Conservation (phyloP, 2,797 vertebrate species). For the Menidia menidia region DNA sequence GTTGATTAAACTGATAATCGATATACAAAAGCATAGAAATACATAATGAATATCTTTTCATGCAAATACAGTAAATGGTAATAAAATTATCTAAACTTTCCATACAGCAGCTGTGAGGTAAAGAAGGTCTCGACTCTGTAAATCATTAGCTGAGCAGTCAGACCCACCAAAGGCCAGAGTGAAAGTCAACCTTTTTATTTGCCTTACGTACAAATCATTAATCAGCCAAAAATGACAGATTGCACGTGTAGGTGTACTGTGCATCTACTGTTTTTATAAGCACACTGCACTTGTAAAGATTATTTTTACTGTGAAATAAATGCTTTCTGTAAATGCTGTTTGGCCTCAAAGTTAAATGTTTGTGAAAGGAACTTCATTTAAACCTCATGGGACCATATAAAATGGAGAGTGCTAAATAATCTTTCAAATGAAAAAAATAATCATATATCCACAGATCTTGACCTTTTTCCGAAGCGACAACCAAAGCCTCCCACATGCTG, state of each 20-base stretch:
- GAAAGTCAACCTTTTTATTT: background rate
- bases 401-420: background rate
- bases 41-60: background rate
- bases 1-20: too few species aligned
- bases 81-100: background rate
- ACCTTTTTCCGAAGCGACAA: background rate
- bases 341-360: too few species aligned
- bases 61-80: background rate
- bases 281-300: too few species aligned
- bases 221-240: constrained; percentile 24
- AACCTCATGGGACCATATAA: constrained; percentile 13
- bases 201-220: constrained; percentile 24
- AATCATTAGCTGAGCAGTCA: constrained; percentile 15
- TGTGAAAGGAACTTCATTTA: too few species aligned
- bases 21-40: constrained; percentile 1
- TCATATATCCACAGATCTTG: background rate
- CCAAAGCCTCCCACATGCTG: background rate
- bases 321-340: too few species aligned
- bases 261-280: too few species aligned
- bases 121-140: constrained; percentile 18
- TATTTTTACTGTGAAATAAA: too few species aligned
- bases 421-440: background rate
- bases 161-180: constrained; percentile 6
- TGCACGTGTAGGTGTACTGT: too few species aligned
- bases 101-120: background rate